phyloP scores from a whole-genome alignment of 2,113 vertebrate genomes.

The Strix aluco region DNA sequence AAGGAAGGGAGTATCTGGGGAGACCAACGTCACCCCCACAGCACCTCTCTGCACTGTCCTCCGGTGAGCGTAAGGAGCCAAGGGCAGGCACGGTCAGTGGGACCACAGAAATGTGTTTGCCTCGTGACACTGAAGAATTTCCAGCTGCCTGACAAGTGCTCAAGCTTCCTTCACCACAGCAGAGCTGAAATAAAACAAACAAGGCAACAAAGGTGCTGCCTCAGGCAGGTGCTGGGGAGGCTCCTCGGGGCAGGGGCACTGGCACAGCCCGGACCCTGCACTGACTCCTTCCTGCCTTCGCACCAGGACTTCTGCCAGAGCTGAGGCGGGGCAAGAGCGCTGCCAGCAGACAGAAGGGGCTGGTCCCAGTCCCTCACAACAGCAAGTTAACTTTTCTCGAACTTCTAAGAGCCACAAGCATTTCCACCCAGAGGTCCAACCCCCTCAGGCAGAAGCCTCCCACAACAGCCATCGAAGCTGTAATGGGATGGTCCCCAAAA shows the following conservation, averaged over 20 bases:
- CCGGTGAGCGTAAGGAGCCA: fast-evolving
- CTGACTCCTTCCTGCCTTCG: neutral
- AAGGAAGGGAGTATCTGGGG: neutral
- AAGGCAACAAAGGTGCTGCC: neutral
- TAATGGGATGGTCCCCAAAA: neutral
- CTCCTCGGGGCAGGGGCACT: neutral
- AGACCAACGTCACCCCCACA: neutral
- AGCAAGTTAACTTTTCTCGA: neutral
- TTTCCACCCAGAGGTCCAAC: neutral
- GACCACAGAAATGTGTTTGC: neutral
- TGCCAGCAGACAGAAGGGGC: neutral
- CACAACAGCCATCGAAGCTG: neutral
- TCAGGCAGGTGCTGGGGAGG: neutral
- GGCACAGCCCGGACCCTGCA: neutral
- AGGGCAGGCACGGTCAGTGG: neutral
- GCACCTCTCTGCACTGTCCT: neutral
- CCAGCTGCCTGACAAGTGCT: neutral
- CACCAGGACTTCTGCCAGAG: neutral
- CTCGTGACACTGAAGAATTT: neutral
- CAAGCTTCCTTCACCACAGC: neutral
- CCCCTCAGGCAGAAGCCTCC: neutral
- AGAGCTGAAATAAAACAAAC: neutral
- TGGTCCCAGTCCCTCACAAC: too few relatives aligned
- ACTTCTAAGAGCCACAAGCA: neutral
- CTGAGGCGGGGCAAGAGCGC: too few relatives aligned